phyloP scores from a whole-genome alignment of 2,113 vertebrate species.

The Melanostigma gelatinosum region DNA sequence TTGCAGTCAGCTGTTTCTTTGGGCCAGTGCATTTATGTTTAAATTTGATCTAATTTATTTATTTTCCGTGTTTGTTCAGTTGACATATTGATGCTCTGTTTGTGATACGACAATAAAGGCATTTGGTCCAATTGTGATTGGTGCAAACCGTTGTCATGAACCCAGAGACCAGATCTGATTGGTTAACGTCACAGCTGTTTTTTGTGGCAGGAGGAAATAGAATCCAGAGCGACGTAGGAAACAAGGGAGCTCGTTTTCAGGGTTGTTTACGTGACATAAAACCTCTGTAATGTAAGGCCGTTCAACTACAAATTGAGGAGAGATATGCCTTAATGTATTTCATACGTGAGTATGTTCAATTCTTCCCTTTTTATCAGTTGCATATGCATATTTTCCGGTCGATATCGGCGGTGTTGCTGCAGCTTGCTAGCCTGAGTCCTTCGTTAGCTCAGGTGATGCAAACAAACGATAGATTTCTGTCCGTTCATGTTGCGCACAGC shows the following conservation, averaged over 20 bases:
- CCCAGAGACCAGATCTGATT: neutral
- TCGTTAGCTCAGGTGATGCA: neutral
- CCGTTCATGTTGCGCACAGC: too few relatives aligned
- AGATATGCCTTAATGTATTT: slow-evolving; percentile 78
- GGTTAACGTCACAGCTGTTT: neutral
- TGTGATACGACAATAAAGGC: neutral
- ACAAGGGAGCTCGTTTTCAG: neutral
- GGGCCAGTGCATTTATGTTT: neutral
- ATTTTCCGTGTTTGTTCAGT: neutral
- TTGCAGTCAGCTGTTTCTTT: neutral
- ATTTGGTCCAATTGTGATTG: slow-evolving; percentile 13
- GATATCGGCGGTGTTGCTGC: slow-evolving; percentile 17
- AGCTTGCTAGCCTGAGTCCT: slow-evolving; percentile 53
- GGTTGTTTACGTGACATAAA: slow-evolving; percentile 1
- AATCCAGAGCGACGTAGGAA: neutral
- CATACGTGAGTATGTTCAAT: slow-evolving; percentile 70
- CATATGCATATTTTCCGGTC: neutral
- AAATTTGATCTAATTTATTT: too few relatives aligned
- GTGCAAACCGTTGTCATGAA: neutral
- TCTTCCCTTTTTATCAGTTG: neutral
- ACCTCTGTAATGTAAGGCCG: slow-evolving; percentile 13
- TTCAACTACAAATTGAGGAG: neutral
- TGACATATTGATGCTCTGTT: neutral
- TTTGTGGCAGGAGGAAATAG: slow-evolving; percentile 59
- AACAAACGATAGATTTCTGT: neutral